Conservation (phyloP, 2,888 invertebrate genomes). For the Gymnoscelis rufifasciata region DNA sequence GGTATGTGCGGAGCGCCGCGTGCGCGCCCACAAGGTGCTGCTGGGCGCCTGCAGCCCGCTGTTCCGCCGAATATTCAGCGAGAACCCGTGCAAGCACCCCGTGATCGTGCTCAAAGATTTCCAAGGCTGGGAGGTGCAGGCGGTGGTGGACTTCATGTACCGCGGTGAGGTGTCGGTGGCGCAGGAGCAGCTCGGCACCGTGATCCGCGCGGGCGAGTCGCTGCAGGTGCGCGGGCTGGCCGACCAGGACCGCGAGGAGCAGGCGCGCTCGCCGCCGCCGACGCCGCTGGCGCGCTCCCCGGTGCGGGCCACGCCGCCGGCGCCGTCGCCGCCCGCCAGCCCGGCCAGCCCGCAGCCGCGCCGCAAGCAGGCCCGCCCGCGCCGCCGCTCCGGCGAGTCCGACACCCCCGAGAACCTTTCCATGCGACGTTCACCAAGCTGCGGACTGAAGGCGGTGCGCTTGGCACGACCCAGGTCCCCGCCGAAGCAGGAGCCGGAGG, state of each 20-base stretch:
- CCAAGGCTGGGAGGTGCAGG: slow-evolving; percentile 92
- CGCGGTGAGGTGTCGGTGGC: slow-evolving; percentile 94
- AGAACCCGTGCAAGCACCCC: slow-evolving; percentile 95
- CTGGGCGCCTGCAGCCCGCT: slow-evolving; percentile 93
- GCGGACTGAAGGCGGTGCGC: slow-evolving; percentile 63
- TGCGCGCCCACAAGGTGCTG: slow-evolving; percentile 94
- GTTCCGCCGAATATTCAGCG: slow-evolving; percentile 92
- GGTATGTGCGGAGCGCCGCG: slow-evolving; percentile 90
- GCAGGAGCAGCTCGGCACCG: slow-evolving; percentile 88
- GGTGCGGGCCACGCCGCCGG: slow-evolving; percentile 62
- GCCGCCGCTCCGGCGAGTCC: slow-evolving; percentile 88
- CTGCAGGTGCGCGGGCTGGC: slow-evolving; percentile 90
- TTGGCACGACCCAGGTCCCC: slow-evolving; percentile 63
- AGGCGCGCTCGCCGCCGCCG: slow-evolving; percentile 58
- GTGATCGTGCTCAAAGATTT: slow-evolving; percentile 95
- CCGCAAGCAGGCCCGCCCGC: slow-evolving; percentile 90
- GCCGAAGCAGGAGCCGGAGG: slow-evolving; percentile 63
- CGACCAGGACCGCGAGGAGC: slow-evolving; percentile 78
- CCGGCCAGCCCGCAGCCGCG: slow-evolving; percentile 90
- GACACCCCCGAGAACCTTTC: slow-evolving; percentile 81
- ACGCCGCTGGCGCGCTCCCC: slow-evolving; percentile 67
- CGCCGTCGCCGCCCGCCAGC: slow-evolving; percentile 70
- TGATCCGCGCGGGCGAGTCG: slow-evolving; percentile 93
- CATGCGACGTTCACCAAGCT: slow-evolving; percentile 75
- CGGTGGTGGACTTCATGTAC: slow-evolving; percentile 96